phyloP scores from a whole-genome alignment of 2,888 invertebrate species.

The Melangyna quadrimaculata region DNA sequence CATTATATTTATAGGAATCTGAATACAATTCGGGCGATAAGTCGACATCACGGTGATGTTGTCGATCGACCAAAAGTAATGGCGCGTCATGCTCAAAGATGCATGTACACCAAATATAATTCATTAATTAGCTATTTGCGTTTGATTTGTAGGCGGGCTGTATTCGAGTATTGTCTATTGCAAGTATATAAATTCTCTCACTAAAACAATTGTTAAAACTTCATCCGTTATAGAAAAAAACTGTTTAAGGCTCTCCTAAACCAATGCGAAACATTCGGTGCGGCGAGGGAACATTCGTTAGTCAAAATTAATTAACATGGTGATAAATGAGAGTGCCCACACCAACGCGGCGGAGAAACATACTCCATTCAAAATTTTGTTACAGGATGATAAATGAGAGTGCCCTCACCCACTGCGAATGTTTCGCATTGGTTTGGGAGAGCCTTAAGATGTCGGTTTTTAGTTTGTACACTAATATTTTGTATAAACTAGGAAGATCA shows the following conservation, averaged over 20 bases:
- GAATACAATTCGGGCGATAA: conserved; percentile 88
- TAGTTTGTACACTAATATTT: conserved; percentile 76
- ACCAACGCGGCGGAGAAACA: too few relatives aligned
- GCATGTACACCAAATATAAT: conserved; percentile 74
- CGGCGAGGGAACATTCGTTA: too few relatives aligned
- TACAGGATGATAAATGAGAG: too few relatives aligned
- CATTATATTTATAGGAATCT: conserved; percentile 83
- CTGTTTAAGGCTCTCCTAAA: too few relatives aligned
- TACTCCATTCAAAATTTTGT: too few relatives aligned
- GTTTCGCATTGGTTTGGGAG: too few relatives aligned
- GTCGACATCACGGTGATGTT: conserved; percentile 85
- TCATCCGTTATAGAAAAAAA: conserved; percentile 72
- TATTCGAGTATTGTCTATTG: conserved; percentile 78
- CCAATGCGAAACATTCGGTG: too few relatives aligned
- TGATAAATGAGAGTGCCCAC: too few relatives aligned
- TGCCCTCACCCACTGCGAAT: too few relatives aligned
- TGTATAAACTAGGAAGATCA: conserved; percentile 79
- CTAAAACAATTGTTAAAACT: neutral
- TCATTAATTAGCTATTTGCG: conserved; percentile 73
- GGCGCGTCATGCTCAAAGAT: conserved; percentile 80
- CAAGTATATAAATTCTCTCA: conserved; percentile 59
- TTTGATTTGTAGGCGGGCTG: conserved; percentile 76
- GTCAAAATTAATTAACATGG: too few relatives aligned
- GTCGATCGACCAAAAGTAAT: conserved; percentile 87
- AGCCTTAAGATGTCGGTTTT: conserved; percentile 75